Evolutionary conservation across 1,140 invertebrate species (phyloP).

Genomic region (Bombus huntii): DNA sequence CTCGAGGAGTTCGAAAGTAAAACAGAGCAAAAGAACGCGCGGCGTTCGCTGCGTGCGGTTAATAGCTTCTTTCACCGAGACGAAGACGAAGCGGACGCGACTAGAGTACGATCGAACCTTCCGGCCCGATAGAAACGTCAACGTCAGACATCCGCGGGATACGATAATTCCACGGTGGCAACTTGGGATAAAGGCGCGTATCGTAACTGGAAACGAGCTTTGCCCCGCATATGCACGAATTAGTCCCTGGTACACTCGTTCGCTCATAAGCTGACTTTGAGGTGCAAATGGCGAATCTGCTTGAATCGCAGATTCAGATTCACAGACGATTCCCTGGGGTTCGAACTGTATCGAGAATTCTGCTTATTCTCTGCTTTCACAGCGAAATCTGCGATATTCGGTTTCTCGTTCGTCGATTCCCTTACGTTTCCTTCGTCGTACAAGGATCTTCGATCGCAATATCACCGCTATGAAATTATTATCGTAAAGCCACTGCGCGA

Average conservation of each 20-base stretch:
- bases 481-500: not conserved
- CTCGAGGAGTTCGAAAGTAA: slow-evolving; percentile 41
- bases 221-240: not conserved
- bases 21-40: slow-evolving; percentile 36
- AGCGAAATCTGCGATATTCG: not conserved
- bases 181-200: not conserved
- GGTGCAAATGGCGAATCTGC: slow-evolving; percentile 9
- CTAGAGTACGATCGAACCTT: not conserved
- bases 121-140: slow-evolving; percentile 32
- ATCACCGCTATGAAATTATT: not conserved
- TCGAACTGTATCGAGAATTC: not conserved
- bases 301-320: slow-evolving; percentile 13
- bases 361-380: not conserved
- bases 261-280: slow-evolving; percentile 17
- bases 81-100: not conserved
- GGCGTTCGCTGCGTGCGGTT: slow-evolving; percentile 43
- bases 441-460: not conserved
- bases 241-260: not conserved
- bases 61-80: slow-evolving; percentile 43
- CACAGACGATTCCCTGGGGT: not conserved
- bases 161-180: not conserved
- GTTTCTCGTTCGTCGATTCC: not conserved
- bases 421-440: not conserved
- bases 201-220: not conserved
- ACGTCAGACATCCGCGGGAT: not conserved